Base-by-base conservation (phyloP, 2,113 vertebrate genomes). In the Bufo bufo region DNA sequence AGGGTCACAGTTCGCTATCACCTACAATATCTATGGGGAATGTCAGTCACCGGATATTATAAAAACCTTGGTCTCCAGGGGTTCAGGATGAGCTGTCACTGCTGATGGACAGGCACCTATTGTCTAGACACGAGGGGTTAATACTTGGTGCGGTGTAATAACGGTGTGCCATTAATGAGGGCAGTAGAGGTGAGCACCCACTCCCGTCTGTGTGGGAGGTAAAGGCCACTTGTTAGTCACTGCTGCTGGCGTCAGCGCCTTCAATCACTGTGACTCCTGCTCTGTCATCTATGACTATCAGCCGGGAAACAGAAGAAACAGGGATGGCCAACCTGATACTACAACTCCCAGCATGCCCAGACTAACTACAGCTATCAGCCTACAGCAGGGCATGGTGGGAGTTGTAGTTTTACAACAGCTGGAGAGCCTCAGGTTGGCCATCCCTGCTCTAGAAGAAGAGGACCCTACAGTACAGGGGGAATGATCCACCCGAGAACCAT, bases 171-270 rank as follows among this genome's bases (percentile, higher is more conserved):
- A 69, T 52, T 86, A 78, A 43, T 52, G 49, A 77, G 75, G 49
- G 13, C 33, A 66, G 13, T 12, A 69, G 58, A 56, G 65, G 77
- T 69, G 85, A 87, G 78, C 56, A n/a, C 45, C 43, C 71, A 50
- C 86, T 69, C 54, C 77, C 86, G 13, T 83, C 33, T 77, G 79
- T 43, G 86, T 88, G 58, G 86, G 80, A 61, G 54, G 58, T 47
- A 88, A 88, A 88, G 86, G 80, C 54, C 80, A 88, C 80, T 88
- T 83, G 54, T 88, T 83, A 88, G 80, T 88, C 86, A 88, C 14
- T 61, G 54, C 80, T 83, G 86, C 63, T 49, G n/a, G 63, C 79
- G 52, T 59, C 52, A 72, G 65, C 65, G 49, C 16, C 69, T 23
- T 14, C 6, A 71, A 87, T 87, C 86, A 63, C 61, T 82, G 65